Conservation (phyloP, 30 jellyfish, hydroid and myxozoan genomes). For the Rhopilema esculentum region DNA sequence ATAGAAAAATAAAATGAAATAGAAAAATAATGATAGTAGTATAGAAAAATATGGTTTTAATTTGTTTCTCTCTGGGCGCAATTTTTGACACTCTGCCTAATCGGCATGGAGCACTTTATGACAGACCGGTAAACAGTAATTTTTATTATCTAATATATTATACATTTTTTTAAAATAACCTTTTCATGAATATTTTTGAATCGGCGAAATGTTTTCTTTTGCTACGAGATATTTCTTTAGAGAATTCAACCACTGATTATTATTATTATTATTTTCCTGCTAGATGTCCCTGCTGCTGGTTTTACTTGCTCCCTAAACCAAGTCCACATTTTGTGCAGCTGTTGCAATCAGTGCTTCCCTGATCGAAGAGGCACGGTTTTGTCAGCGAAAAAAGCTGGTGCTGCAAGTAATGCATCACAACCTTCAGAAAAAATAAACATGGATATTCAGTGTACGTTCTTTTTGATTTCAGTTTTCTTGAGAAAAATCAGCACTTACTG, state of each 20-base stretch:
- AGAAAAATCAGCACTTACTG: too few species aligned
- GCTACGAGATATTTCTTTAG: neutral
- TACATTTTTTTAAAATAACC: neutral
- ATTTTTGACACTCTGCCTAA: too few species aligned
- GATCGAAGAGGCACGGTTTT: slow-evolving; percentile 45
- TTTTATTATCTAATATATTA: too few species aligned
- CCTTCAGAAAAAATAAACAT: neutral
- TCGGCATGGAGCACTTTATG: too few species aligned
- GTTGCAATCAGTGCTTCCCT: slow-evolving; percentile 69
- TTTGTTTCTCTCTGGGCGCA: too few species aligned
- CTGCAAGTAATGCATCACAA: slow-evolving; percentile 33
- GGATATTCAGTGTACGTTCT: slow-evolving; percentile 41
- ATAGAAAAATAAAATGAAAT: too few species aligned
- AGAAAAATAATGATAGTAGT: too few species aligned
- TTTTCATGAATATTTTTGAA: neutral
- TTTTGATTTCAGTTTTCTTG: neutral
- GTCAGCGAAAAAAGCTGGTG: neutral
- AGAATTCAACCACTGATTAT: neutral
- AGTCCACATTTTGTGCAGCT: slow-evolving; percentile 54
- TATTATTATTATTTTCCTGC: neutral
- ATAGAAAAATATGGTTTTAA: too few species aligned
- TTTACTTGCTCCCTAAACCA: slow-evolving; percentile 53
- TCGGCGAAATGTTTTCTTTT: neutral
- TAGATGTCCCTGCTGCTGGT: neutral
- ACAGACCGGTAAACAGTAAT: too few species aligned